Percentiles rank a stretch among this genome's conserved stretches.
Evolutionary conservation across 2,113 vertebrate species (phyloP).

Genomic region (Saimiri boliviensis): DNA sequence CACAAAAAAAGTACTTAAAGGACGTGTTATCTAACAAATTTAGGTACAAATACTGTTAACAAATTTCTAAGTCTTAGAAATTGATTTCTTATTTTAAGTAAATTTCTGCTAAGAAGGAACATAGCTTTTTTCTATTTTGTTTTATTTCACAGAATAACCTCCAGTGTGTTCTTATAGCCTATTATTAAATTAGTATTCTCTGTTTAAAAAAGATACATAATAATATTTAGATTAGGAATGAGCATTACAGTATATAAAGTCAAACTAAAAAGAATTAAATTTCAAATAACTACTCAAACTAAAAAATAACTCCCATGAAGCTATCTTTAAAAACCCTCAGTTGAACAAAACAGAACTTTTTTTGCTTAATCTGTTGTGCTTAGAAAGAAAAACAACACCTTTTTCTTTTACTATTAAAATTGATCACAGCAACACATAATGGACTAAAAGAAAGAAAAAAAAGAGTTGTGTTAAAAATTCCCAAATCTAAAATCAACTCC

Average conservation of each 20-base stretch:
- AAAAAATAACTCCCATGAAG: neutral
- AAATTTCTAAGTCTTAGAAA: neutral
- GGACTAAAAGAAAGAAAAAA: neutral
- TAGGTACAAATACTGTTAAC: neutral
- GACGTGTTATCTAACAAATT: neutral
- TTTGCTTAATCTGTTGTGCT: neutral
- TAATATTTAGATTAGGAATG: neutral
- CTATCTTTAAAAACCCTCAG: neutral
- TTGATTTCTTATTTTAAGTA: neutral
- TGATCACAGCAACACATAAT: too few relatives aligned
- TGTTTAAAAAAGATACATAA: neutral
- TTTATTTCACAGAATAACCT: neutral
- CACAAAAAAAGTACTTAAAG: neutral
- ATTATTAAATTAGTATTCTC: neutral
- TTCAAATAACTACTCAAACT: conserved; percentile 6
- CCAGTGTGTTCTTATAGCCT: neutral
- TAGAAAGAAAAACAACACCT: neutral
- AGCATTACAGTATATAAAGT: neutral
- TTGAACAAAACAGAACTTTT: conserved; percentile 4
- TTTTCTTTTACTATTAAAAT: neutral
- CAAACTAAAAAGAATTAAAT: neutral
- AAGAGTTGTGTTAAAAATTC: neutral
- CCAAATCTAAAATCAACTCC: neutral
- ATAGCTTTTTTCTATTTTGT: neutral
- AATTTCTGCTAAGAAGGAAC: neutral